Conservation (phyloP, 2,797 vertebrate species). For the Orestias chungarensis region DNA sequence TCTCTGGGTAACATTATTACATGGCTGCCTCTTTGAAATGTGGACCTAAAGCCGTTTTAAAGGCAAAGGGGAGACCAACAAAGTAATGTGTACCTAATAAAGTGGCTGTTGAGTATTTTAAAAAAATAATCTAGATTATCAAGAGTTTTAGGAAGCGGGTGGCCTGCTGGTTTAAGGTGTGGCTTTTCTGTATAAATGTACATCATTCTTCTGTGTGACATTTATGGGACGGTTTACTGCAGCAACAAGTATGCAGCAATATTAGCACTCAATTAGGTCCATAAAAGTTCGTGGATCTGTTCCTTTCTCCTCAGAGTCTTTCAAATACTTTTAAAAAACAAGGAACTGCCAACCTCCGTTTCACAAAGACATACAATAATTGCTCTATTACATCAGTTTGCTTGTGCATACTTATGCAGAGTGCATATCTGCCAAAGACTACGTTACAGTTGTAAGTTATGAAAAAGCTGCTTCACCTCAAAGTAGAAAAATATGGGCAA, state of each 20-base stretch:
- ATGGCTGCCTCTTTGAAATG: neutral
- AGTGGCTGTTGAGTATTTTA: neutral
- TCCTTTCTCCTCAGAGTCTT: constrained; percentile 33
- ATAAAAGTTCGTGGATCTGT: constrained; percentile 54
- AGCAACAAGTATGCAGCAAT: constrained; percentile 66
- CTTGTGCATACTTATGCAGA: constrained; percentile 34
- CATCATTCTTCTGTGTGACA: constrained; percentile 57
- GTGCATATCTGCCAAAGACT: constrained; percentile 44
- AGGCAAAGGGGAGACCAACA: neutral
- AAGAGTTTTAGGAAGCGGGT: constrained; percentile 10
- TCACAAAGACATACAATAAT: constrained; percentile 11
- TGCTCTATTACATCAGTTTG: constrained; percentile 4
- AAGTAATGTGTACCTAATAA: neutral
- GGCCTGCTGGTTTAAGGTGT: constrained; percentile 18
- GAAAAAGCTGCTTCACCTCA: constrained; percentile 62
- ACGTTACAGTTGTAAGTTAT: constrained; percentile 31
- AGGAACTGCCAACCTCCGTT: constrained; percentile 18
- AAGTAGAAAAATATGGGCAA: constrained; percentile 64
- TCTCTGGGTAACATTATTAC: neutral
- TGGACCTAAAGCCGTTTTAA: neutral
- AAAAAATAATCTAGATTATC: neutral
- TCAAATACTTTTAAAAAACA: constrained; percentile 18
- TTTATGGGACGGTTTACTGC: constrained; percentile 77
- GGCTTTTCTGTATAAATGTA: constrained; percentile 44
- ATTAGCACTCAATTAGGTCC: constrained; percentile 76